Evolutionary conservation across 1,140 invertebrate species (phyloP), one percentile per base, ranked within the genome.

Genomic region (Drosophila cardini): DNA sequence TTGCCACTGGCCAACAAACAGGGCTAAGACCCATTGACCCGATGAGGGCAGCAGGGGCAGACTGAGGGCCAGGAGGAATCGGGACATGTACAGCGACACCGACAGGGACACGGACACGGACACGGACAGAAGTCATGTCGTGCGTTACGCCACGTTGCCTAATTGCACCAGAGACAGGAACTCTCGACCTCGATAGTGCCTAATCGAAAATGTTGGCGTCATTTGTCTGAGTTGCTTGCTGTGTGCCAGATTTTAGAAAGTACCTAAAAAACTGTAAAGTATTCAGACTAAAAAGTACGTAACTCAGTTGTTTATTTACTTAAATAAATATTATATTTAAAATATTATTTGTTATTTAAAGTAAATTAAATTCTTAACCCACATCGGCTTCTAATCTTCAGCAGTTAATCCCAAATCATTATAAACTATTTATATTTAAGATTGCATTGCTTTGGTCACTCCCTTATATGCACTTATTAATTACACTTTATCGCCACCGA

Each of bases 71-170:
- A 36, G 26, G 21, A n/a, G 5, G 7, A 70, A 26, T 26, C 21
- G 48, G 13, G 26, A 21, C 46, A 43, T 30, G 48, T 10, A 11
- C 42, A 65, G 21, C 36, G 34, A 38, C 32, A 53, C 8, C 6
- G 45, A 6, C 46, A 43, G 40, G 48, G 13, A 11, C 42, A 65
- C 21, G 45, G 34, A 38, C 32, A 53, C 8, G 10, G 45, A 6
- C n/a, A n/a, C n/a, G 32, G 21, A 13, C 72, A 72, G 84, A 77
- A 89, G 84, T 84, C 83, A 76, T 87, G 83, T 68, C 70, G 83
- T 74, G 83, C 76, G 46, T 70, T 76, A 71, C 79, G 46, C 71
- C 78, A 65, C 67, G 57, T 60, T 57, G 74, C 50, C 60, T 85
- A 86, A 86, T 86, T 87, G 79, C 82, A 77, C 74, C 71, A 68